Evolutionary conservation across 2,888 invertebrate species (phyloP).

Genomic region (Pristionchus fissidentatus): DNA sequence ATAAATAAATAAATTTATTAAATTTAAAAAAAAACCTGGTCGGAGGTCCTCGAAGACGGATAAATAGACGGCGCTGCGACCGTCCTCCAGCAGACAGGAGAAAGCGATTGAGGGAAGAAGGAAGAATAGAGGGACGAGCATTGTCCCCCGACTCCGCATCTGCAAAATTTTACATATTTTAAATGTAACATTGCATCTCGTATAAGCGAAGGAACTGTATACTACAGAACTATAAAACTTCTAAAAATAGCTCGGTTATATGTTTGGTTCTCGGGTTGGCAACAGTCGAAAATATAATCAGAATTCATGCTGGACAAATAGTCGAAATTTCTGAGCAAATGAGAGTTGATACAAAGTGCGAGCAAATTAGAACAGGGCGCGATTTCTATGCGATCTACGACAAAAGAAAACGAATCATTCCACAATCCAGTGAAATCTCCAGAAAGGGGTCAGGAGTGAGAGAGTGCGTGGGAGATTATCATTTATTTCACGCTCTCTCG

Average conservation of each 20-base stretch:
- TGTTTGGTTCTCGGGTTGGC: neutral
- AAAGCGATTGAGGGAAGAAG: neutral
- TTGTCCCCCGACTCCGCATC: slow-evolving; percentile 26
- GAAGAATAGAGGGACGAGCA: neutral
- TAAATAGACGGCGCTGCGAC: slow-evolving; percentile 18
- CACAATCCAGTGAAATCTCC: too few species aligned
- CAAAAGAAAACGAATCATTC: neutral
- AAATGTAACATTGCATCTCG: too few species aligned
- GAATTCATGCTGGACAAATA: too few species aligned
- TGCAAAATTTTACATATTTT: slow-evolving; percentile 2
- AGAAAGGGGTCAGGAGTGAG: too few species aligned
- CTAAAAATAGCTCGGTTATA: too few species aligned
- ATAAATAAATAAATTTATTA: neutral
- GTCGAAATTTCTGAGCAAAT: too few species aligned
- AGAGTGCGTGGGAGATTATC: too few species aligned
- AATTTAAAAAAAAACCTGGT: slow-evolving; percentile 4
- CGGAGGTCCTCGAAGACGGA: slow-evolving; percentile 30
- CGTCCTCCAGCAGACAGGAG: slow-evolving; percentile 29
- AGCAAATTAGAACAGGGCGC: slow-evolving; percentile 11
- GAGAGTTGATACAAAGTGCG: slow-evolving; percentile 28
- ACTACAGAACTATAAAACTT: too few species aligned
- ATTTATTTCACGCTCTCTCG: too few species aligned
- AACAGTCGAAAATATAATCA: neutral
- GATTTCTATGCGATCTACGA: neutral
- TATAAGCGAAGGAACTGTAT: too few species aligned